Evolutionary conservation across 2,113 vertebrate species (phyloP), one percentile per base, ranked within the genome.

Genomic region (Saguinus midas): DNA sequence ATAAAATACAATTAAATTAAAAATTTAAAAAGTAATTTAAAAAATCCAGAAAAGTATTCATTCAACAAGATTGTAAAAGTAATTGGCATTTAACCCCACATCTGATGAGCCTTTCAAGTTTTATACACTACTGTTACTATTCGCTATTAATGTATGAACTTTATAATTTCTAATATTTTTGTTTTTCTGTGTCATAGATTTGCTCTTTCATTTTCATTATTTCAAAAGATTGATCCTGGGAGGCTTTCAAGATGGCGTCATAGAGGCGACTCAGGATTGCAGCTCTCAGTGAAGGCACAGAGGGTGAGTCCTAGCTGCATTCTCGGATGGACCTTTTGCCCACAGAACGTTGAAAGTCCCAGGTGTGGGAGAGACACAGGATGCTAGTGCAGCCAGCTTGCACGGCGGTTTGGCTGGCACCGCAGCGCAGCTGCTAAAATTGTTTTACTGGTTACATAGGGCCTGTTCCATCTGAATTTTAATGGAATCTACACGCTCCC

Each of bases 401-500:
- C 37, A 40, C 3, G 37, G 37, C n/a, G n/a, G n/a, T n/a, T n/a
- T n/a, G n/a, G n/a, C n/a, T n/a, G n/a, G n/a, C n/a, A n/a, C n/a
- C n/a, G n/a, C n/a, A n/a, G n/a, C 40, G 8, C 25, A 6, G 20
- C 14, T 3, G 5, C 32, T 6, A n/a, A 27, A 18, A 13, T 11
- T 14, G 3, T 6, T 14, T 57, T 32, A 25, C n/a, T 58, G 20
- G n/a, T 37, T 81, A 21, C 27, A 1, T 18, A 18, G 32, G 35
- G 6, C 17, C 40, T 58, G 25, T 73, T 85, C 23, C 6, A 6
- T 43, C 40, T 18, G 10, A n/a, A 48, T 8, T 20, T 5, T 18
- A n/a, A 11, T 23, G 16, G 8, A 1, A 1, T 2, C 1, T 5
- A 7, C 13, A 64, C 2, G 0, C 13, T 48, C 43, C 58, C n/a